Evolutionary conservation across 1,140 invertebrate genomes (phyloP).

Genomic region (Physella acuta): DNA sequence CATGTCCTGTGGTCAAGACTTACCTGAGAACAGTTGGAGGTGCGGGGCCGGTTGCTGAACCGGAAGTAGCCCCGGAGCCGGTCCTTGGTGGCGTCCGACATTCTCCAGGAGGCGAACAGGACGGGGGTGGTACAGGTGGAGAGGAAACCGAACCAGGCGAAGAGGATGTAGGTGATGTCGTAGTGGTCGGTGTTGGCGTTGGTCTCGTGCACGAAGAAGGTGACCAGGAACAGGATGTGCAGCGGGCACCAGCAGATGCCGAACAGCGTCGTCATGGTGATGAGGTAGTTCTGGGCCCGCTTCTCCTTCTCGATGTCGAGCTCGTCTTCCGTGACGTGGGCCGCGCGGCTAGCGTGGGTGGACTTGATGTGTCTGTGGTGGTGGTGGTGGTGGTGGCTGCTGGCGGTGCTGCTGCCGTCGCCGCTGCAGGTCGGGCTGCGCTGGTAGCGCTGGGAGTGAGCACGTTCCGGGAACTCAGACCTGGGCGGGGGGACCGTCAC

Average conservation of each 20-base stretch:
- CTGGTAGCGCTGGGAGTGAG: conserved; percentile 23
- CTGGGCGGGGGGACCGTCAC: neutral
- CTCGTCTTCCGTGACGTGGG: conserved; percentile 61
- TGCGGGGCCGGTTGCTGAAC: conserved; percentile 56
- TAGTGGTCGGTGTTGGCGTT: conserved; percentile 71
- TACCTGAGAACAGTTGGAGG: conserved; percentile 6
- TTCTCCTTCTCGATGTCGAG: conserved; percentile 69
- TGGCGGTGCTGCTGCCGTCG: conserved; percentile 12
- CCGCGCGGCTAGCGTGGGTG: conserved; percentile 50
- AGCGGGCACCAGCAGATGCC: conserved; percentile 71
- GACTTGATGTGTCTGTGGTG: conserved; percentile 31
- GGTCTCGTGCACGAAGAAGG: conserved; percentile 70
- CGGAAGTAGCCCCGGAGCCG: conserved; percentile 68
- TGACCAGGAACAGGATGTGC: conserved; percentile 70
- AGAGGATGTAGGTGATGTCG: conserved; percentile 71
- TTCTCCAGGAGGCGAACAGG: conserved; percentile 69
- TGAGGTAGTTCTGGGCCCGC: conserved; percentile 70
- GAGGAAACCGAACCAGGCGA: conserved; percentile 73
- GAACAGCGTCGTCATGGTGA: conserved; percentile 69
- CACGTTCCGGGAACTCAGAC: conserved; percentile 17
- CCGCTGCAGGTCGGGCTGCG: neutral
- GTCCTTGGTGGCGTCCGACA: conserved; percentile 69
- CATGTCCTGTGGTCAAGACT: too few relatives aligned
- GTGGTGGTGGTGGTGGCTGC: conserved; percentile 10
- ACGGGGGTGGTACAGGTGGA: conserved; percentile 70